phyloP scores from a whole-genome alignment of 2,888 invertebrate species.

The Phoronis australis region DNA sequence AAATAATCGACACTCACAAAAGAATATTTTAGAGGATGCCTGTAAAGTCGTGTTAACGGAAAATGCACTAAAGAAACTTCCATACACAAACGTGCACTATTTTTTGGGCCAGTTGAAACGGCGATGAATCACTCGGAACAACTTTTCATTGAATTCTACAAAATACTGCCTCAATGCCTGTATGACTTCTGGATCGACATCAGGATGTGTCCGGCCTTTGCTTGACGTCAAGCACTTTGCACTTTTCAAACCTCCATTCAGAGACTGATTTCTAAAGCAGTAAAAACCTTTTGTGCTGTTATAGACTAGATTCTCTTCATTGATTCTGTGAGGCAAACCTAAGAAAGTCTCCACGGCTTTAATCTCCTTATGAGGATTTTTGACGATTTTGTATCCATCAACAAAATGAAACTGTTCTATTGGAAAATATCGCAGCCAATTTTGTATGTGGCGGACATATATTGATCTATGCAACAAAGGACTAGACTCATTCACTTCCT shows the following conservation, averaged over 20 bases:
- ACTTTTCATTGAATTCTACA: slow-evolving; percentile 35
- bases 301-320: slow-evolving; percentile 83
- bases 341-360: slow-evolving; percentile 42
- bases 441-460: slow-evolving; percentile 67
- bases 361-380: slow-evolving; percentile 42
- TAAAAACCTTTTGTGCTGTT: slow-evolving; percentile 96
- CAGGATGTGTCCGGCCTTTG: slow-evolving; percentile 80
- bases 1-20: too few species aligned
- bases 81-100: too few species aligned
- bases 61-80: too few species aligned
- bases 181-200: slow-evolving; percentile 67
- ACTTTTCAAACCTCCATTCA: slow-evolving; percentile 62
- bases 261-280: slow-evolving; percentile 60
- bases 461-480: slow-evolving; percentile 53
- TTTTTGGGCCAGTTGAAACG: slow-evolving; percentile 73
- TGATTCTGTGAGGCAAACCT: slow-evolving; percentile 35
- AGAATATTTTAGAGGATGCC: too few species aligned
- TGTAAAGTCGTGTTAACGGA: too few species aligned
- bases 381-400: slow-evolving; percentile 58
- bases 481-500: slow-evolving; percentile 52
- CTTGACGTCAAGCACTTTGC: slow-evolving; percentile 84
- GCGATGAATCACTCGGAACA: slow-evolving; percentile 79
- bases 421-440: slow-evolving; percentile 90
- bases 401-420: slow-evolving; percentile 88
- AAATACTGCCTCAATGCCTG: slow-evolving; percentile 36